Evolutionary conservation across 1,140 invertebrate species (phyloP).

Genomic region (Drosophila kohkoa): DNA sequence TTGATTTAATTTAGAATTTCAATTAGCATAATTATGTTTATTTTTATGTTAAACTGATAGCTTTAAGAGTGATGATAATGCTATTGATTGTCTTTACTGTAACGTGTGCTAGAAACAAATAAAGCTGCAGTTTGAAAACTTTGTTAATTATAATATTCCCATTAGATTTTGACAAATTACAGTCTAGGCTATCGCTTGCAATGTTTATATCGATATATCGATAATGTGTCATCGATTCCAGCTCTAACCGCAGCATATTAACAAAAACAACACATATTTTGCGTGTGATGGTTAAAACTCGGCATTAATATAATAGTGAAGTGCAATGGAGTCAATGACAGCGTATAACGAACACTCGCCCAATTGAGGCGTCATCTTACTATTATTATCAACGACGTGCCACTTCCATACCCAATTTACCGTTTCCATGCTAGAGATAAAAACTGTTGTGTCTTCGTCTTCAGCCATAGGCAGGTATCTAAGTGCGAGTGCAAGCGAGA

Average conservation of each 20-base stretch:
- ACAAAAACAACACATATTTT: slow-evolving; percentile 26
- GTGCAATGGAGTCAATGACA: not conserved
- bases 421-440: slow-evolving; percentile 31
- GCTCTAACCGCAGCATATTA: slow-evolving; percentile 21
- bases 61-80: too few species aligned
- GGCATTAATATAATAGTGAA: not conserved
- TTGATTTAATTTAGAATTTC: too few species aligned
- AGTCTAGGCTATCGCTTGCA: too few species aligned
- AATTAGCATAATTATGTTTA: too few species aligned
- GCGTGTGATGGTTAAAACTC: slow-evolving; percentile 5
- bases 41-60: too few species aligned
- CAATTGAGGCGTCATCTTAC: not conserved
- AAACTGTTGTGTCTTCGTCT: slow-evolving; percentile 8
- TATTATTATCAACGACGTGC: not conserved
- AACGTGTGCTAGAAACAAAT: too few species aligned
- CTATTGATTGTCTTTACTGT: too few species aligned
- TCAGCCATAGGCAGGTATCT: slow-evolving; percentile 8
- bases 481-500: not conserved
- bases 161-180: too few species aligned
- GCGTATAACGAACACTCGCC: not conserved
- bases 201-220: not conserved
- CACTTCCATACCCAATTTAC: slow-evolving; percentile 12
- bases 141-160: too few species aligned
- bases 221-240: not conserved
- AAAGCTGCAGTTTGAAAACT: too few species aligned